These are phyloP conservation scores for Hypsopygia costalis DNA, from an alignment of 2,888 invertebrate species.

Conservation along the genomic window DNA sequence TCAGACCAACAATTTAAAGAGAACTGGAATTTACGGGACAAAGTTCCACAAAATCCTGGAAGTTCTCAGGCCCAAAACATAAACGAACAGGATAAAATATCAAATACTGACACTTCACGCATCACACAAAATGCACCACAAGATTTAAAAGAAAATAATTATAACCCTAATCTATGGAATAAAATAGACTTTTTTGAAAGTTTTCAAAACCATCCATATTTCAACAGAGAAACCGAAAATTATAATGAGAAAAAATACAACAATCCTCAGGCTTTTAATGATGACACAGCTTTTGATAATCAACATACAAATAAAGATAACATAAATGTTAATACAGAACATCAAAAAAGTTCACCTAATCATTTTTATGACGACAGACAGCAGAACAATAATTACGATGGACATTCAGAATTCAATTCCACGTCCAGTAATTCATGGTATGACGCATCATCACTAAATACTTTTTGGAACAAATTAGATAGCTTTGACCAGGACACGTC, in stretches of 20 bases:
- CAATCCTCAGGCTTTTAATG: no score
- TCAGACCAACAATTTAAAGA: conserved; percentile 7
- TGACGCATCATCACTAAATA: conserved; percentile 11
- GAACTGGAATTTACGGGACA: not conserved
- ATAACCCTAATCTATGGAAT: conserved; percentile 18
- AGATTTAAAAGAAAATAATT: not conserved
- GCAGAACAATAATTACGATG: not conserved
- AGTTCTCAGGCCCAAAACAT: not conserved
- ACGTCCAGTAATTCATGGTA: not conserved
- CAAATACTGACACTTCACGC: not conserved
- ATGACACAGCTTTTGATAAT: not conserved
- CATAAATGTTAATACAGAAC: not conserved
- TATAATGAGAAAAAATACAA: not conserved
- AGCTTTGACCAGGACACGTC: not conserved
- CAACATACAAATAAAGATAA: not conserved
- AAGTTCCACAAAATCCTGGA: not conserved
- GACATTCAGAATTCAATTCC: not conserved
- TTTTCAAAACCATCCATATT: not conserved
- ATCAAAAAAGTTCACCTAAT: not conserved
- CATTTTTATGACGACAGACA: not conserved
- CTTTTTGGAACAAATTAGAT: conserved; percentile 19
- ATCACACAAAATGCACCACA: not conserved
- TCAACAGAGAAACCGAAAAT: not conserved
- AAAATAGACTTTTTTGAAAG: conserved; percentile 21
- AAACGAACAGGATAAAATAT: not conserved